Percentiles rank a stretch among this genome's conserved stretches.
These are phyloP conservation scores for Sebastes kiyomatsui DNA, from an alignment of 2,797 vertebrate species.

Conservation along the genomic window DNA sequence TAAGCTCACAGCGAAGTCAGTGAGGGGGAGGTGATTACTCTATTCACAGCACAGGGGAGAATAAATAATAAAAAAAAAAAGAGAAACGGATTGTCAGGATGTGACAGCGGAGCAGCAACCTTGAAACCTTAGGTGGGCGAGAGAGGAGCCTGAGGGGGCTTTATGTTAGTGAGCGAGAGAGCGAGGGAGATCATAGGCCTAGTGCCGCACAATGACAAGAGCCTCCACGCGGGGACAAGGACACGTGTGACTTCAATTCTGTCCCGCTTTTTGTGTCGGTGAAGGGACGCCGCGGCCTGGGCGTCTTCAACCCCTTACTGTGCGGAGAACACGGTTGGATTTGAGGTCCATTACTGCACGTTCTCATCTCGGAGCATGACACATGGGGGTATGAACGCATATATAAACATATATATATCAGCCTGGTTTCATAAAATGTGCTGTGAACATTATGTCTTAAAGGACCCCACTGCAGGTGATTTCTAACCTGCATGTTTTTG, in stretches of 20 bases:
- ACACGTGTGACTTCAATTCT: slow-evolving; percentile 48
- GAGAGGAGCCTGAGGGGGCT: slow-evolving; percentile 68
- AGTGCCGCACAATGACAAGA: slow-evolving; percentile 62
- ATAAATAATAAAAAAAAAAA: not conserved
- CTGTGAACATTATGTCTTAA: not conserved
- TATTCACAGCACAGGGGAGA: slow-evolving; percentile 39
- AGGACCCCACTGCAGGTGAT: not conserved
- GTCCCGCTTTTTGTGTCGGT: not conserved
- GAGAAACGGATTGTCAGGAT: slow-evolving; percentile 39
- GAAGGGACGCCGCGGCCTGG: slow-evolving; percentile 10
- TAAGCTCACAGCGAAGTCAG: slow-evolving; percentile 37
- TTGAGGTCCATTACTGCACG: slow-evolving; percentile 12
- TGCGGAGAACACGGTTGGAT: not conserved
- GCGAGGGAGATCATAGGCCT: slow-evolving; percentile 68
- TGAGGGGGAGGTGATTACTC: slow-evolving; percentile 54
- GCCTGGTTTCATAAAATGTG: not conserved
- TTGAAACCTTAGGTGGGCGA: slow-evolving; percentile 78
- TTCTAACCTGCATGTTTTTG: no score
- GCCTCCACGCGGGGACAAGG: slow-evolving; percentile 58
- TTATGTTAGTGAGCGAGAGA: slow-evolving; percentile 61
- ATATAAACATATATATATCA: not conserved
- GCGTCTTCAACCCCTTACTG: slow-evolving; percentile 7
- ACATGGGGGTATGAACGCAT: not conserved
- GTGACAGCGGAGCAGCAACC: slow-evolving; percentile 68
- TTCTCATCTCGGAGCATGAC: not conserved